Evolutionary conservation across 30 jellyfish, hydroid and myxozoan genomes (phyloP), one percentile per base, ranked within the genome.

Genomic region (Morbakka virulenta): DNA sequence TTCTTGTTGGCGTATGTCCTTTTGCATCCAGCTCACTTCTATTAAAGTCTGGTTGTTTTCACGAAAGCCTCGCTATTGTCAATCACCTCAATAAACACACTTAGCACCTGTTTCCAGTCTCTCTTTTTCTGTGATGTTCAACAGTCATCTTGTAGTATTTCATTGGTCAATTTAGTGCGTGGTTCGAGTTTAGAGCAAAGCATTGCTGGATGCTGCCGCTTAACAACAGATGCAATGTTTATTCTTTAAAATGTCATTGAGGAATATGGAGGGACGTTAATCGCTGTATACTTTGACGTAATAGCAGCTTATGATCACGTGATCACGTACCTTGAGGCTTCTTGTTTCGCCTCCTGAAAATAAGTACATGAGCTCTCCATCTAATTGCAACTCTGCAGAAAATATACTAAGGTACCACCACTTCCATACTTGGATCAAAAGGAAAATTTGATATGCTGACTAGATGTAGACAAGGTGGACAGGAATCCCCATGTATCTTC

Each of bases 291-390:
- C 1, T 22, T 2, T 35, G 24, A 0, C 24, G 24, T 47, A n/a
- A 47, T n/a, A 25, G 24, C 72, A 61, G 72, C 72, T 22, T 61
- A 0, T 61, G 72, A 61, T 61, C 72, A 61, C 24, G n/a, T n/a
- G n/a, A n/a, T n/a, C n/a, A n/a, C n/a, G n/a, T n/a, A n/a, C n/a
- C n/a, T n/a, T n/a, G n/a, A n/a, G n/a, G n/a, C n/a, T n/a, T n/a
- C n/a, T n/a, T n/a, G n/a, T n/a, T n/a, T 32, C 28, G 24, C 30
- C 72, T 61, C 72, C 2, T 22, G 72, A 61, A 66, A 66, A 20
- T 66, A 2, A 62, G 76, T 2, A 66, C 78, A 66, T 2, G 78
- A 28, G 78, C 78, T n/a, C 24, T n/a, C n/a, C 78, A 1, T 33
- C 74, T 66, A 3, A 29, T 66, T 27, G 78, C 78, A 28, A 0